phyloP scores from a whole-genome alignment of 2,797 vertebrate genomes.

The Scyliorhinus canicula region DNA sequence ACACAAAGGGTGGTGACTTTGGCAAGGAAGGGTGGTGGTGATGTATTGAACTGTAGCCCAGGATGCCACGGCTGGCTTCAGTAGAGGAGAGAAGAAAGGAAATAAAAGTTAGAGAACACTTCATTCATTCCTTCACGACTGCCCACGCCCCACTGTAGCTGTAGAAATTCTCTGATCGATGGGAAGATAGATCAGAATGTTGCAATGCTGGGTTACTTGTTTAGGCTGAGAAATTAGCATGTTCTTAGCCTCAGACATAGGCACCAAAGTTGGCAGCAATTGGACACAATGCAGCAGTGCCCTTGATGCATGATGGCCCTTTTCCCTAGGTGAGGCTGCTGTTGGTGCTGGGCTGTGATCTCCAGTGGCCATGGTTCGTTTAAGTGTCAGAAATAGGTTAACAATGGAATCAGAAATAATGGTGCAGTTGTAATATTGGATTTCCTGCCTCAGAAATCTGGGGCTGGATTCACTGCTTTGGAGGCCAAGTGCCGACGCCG shows the following conservation, averaged over 20 bases:
- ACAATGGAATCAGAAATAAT: neutral
- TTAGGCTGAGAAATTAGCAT: neutral
- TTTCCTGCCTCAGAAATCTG: neutral
- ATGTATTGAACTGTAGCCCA: neutral
- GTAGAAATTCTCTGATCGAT: neutral
- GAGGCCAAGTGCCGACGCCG: no score
- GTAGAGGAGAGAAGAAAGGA: neutral
- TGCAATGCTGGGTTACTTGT: neutral
- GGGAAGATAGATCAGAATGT: neutral
- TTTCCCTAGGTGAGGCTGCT: neutral
- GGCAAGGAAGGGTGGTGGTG: neutral
- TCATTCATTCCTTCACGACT: neutral
- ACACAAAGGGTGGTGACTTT: neutral
- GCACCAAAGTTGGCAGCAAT: neutral
- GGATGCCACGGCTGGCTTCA: neutral
- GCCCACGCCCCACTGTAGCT: neutral
- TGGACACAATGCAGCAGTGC: neutral
- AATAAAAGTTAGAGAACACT: neutral
- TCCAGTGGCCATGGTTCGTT: neutral
- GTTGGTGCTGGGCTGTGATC: neutral
- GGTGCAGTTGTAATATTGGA: neutral
- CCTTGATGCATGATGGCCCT: neutral
- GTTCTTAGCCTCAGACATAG: neutral
- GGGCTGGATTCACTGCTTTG: no score
- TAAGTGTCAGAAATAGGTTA: neutral